Evolutionary conservation across 30 jellyfish, hydroid and myxozoan genomes (phyloP), one percentile per base, ranked within the genome.

Genomic region (Hydra vulgaris): DNA sequence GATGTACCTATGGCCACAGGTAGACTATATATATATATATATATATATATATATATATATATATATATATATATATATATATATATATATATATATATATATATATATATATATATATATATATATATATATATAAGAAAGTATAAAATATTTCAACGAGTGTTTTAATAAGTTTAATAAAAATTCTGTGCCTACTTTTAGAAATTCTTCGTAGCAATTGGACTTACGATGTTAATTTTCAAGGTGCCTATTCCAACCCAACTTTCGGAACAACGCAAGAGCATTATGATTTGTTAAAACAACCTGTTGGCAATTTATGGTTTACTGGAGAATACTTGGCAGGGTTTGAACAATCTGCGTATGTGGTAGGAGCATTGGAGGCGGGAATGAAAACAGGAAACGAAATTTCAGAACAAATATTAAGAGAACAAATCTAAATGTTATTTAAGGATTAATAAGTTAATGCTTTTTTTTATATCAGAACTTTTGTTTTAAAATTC

Each of bases 271-370:
- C 79, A 20, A 54, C 26, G 21, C 26, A 27, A 22, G 83, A 53
- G 22, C 79, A 52, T 26, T 71, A 71, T 71, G 94, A 79, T 66
- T 23, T 25, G 0, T 53, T 54, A 26, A 25, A 76, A 22, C 74
- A 72, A 8, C 89, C 94, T 20, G 93, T 88, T 23, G 89, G 86
- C 0, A 78, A 92, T 23, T 15, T 88, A 1, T 88, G 96, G 96
- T 88, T 88, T 83, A 87, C 96, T 17, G 96, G 96, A 0, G 96
- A 40, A 40, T 40, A 40, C 61, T 12, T 40, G 12, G 61, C 8
- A 40, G 61, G 61, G 5, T 40, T 40, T 40, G 61, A 40, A 40
- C 61, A 12, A 40, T 3, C 8, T 40, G 61, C 61, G 12, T 40
- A 40, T 12, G 61, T 40, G 12, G 61, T 40, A 5, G 61, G 61